Base-by-base conservation (phyloP, 2,113 vertebrate genomes). In the Phyllostomus hastatus region DNA sequence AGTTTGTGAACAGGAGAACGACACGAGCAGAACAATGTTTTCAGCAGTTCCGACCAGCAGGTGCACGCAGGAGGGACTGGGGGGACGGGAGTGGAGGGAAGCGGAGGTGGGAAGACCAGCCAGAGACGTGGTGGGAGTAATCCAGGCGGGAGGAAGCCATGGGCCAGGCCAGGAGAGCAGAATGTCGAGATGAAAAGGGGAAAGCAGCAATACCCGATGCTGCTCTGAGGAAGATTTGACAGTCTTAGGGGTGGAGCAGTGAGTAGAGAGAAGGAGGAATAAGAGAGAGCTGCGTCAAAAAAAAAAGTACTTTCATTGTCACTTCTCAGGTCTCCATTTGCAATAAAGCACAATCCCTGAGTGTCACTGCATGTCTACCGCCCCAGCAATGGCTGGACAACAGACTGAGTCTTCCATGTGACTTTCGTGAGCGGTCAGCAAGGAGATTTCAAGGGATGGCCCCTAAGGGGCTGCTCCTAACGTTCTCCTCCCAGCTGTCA, bases 211-310 rank as follows among this genome's bases (percentile, higher is more conserved):
- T 5, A 11, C 15, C 0, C 0, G 59, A 66, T 59, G 7, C 33
- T 22, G 48, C 72, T 52, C 79, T 46, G 38, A n/a, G 57, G 73
- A n/a, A 69, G 84, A 48, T 1, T 0, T 1, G 7, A 57, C 57
- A n/a, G n/a, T 16, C 10, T 12, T 14, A 5, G 1, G 24, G 26
- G 26, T 24, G 78, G 38, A 69, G 7, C 0, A 0, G 2, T 2
- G 41, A 4, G 31, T 2, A 22, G 48, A 43, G n/a, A 38, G 8
- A 46, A 20, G 43, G 24, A 35, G 7, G 59, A 50, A 16, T 17
- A 16, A 4, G 50, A 66, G 4, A 26, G 17, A 14, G 31, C 20
- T n/a, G 10, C 22, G 33, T 20, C 20, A 50, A 50, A 50, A 50
- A 50, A 54, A 66, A 33, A 33, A 54, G 12, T 0, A 48, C 10